Conservation (phyloP, 1,140 invertebrate species). For the Apocrypta bakeri region DNA sequence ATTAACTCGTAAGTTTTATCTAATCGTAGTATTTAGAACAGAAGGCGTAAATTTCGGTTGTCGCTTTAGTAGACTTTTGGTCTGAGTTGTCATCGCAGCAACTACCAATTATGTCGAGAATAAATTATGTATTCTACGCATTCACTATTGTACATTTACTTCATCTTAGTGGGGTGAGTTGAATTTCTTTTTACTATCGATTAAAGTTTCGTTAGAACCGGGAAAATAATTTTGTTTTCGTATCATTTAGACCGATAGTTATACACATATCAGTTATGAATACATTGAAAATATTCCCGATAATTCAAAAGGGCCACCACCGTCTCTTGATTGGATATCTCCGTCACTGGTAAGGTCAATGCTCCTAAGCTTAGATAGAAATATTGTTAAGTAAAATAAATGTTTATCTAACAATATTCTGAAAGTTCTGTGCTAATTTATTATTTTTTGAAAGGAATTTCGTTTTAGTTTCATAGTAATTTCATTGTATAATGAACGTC, state of each 20-base stretch:
- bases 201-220: neutral
- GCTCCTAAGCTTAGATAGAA: neutral
- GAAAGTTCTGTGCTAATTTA: too few relatives aligned
- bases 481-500: too few relatives aligned
- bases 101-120: conserved; percentile 2
- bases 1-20: neutral
- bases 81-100: neutral
- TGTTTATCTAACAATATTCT: too few relatives aligned
- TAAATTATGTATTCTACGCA: neutral
- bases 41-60: neutral
- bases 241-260: neutral
- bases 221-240: neutral
- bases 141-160: neutral
- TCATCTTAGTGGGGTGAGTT: neutral
- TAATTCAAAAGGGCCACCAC: neutral
- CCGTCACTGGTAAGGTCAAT: neutral
- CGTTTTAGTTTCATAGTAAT: too few relatives aligned
- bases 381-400: too few relatives aligned
- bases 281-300: too few relatives aligned
- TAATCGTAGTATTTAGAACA: neutral
- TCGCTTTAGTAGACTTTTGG: neutral
- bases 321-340: neutral
- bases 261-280: too few relatives aligned
- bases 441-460: too few relatives aligned
- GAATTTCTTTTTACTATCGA: neutral